A percentile compares a stretch with the other conserved stretches of the same genome.
These are phyloP conservation scores for Noctua comes DNA, from an alignment of 2,888 invertebrate species.

Conservation along the genomic window DNA sequence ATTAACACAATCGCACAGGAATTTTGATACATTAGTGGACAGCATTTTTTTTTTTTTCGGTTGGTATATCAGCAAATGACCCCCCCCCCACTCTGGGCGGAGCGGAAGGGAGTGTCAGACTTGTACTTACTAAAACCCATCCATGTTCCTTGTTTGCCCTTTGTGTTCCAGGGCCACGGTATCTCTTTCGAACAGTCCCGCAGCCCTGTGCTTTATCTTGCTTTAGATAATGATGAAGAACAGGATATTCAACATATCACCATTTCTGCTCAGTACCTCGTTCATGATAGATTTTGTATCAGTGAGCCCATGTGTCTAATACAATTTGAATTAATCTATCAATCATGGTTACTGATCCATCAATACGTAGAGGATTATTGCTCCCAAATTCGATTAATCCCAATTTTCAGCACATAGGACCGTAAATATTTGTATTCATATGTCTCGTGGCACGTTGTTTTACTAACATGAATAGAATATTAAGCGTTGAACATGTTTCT, in stretches of 20 bases:
- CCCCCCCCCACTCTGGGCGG: too few species aligned
- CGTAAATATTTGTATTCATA: conserved; percentile 57
- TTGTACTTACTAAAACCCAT: too few species aligned
- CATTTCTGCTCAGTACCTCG: background rate
- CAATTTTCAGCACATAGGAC: conserved; percentile 43
- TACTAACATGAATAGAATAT: conserved; percentile 40
- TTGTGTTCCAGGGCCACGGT: too few species aligned
- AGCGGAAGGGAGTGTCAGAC: too few species aligned
- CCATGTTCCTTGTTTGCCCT: too few species aligned
- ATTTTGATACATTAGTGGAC: background rate
- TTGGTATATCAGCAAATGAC: too few species aligned
- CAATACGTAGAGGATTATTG: conserved; percentile 38
- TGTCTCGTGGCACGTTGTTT: conserved; percentile 29
- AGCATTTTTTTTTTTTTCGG: too few species aligned
- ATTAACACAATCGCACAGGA: background rate
- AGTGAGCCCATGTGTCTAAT: conserved; percentile 9
- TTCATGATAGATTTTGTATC: conserved; percentile 8
- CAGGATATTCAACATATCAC: background rate
- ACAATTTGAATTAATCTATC: conserved; percentile 49
- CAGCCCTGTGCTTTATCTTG: background rate
- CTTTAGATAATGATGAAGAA: background rate
- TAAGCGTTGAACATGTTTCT: conserved; percentile 11
- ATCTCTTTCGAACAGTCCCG: too few species aligned
- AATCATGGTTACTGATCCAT: conserved; percentile 55
- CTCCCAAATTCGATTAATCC: conserved; percentile 48